These are phyloP conservation scores for Ciona savignyi DNA, from an alignment of 23 tunicate genomes.

Conservation along the genomic window DNA sequence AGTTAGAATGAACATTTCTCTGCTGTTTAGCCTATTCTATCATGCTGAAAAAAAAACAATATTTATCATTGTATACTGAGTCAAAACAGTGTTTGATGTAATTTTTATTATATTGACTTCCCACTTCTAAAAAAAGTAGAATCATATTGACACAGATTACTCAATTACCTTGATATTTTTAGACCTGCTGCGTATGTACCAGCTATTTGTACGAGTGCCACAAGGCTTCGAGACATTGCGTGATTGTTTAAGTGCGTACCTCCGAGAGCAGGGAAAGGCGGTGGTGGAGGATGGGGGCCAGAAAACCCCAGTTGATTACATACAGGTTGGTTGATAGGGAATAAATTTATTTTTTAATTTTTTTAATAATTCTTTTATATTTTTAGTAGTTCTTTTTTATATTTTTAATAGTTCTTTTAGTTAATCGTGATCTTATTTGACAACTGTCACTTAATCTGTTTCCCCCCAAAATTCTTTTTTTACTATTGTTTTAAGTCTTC, in stretches of 20 bases:
- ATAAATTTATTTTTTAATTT: neutral
- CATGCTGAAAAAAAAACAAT: too few species aligned
- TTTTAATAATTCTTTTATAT: neutral
- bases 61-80: too few species aligned
- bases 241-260: conserved; percentile 70
- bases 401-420: too few species aligned
- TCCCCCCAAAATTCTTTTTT: too few species aligned
- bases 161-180: conserved; percentile 3
- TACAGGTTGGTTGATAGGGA: conserved; percentile 51
- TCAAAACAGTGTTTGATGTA: too few species aligned
- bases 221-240: conserved; percentile 67
- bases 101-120: neutral
- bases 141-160: neutral
- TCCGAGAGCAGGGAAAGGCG: conserved; percentile 89
- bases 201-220: conserved; percentile 67
- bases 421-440: too few species aligned
- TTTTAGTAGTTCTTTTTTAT: too few species aligned
- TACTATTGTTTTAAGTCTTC: too few species aligned
- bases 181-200: conserved; percentile 92
- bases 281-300: conserved; percentile 84
- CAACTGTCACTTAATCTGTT: too few species aligned
- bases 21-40: too few species aligned
- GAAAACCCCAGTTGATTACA: conserved; percentile 85
- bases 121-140: neutral
- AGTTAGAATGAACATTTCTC: too few species aligned